Percentiles rank a stretch among this genome's conserved stretches.
Conservation (phyloP, 2,113 vertebrate genomes). For the Leucopternis melanops region DNA sequence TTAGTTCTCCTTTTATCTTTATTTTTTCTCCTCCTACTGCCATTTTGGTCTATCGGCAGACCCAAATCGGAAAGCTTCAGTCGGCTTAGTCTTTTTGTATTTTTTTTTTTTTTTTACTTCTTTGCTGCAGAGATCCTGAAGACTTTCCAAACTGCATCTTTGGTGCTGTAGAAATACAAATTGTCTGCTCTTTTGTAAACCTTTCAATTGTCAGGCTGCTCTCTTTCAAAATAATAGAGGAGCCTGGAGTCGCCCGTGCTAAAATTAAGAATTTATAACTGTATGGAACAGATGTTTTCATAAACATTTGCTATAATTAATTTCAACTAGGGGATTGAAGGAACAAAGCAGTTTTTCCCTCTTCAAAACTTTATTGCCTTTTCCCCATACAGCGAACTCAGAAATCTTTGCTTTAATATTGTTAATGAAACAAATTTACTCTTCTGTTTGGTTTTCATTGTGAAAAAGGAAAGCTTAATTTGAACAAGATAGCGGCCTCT, state of each 20-base stretch:
- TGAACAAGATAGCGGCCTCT: constrained; percentile 4
- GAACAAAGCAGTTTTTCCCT: constrained; percentile 76
- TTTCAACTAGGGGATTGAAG: constrained; percentile 78
- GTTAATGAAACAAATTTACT: constrained; percentile 66
- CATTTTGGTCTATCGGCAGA: neutral
- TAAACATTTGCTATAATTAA: constrained; percentile 85
- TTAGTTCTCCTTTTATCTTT: neutral
- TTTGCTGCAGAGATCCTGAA: constrained; percentile 1
- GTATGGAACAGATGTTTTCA: constrained; percentile 83
- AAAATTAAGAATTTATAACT: constrained; percentile 81
- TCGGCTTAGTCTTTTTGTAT: neutral
- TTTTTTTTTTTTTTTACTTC: neutral
- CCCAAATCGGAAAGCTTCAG: neutral
- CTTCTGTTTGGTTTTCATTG: constrained; percentile 66
- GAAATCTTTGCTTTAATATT: constrained; percentile 70
- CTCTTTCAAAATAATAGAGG: constrained; percentile 65
- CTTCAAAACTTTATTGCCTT: constrained; percentile 79
- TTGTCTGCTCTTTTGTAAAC: constrained; percentile 55
- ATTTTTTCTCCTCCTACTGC: neutral
- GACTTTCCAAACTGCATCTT: constrained; percentile 30
- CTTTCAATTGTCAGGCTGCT: constrained; percentile 53
- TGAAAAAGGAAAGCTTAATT: constrained; percentile 47
- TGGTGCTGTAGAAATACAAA: constrained; percentile 48
- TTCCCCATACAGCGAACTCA: constrained; percentile 61
- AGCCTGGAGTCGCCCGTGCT: constrained; percentile 69